Conservation (phyloP, 2,113 vertebrate species). For the Pristiophorus japonicus region DNA sequence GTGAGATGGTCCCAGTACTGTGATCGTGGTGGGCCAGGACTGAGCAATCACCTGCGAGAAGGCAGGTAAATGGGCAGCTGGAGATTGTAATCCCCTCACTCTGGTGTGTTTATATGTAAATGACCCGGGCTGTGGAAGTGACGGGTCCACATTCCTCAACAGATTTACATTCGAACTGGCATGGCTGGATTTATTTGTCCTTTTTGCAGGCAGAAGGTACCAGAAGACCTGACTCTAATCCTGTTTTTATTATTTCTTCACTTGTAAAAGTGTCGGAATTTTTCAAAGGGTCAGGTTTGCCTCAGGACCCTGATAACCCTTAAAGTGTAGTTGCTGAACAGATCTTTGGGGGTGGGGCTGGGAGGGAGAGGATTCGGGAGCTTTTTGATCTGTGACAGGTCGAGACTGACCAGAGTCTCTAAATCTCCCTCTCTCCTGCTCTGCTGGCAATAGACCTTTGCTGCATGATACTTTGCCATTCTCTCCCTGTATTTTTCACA, state of each 20-base stretch:
- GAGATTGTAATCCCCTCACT: neutral
- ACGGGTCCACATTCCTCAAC: neutral
- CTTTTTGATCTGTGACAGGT: conserved; percentile 84
- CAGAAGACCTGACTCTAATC: conserved; percentile 19
- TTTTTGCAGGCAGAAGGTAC: conserved; percentile 9
- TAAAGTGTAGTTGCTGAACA: neutral
- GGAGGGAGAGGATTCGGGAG: conserved; percentile 62
- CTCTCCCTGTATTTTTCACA: conserved; percentile 50
- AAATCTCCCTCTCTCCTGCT: conserved; percentile 54
- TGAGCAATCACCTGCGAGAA: neutral
- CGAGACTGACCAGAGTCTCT: conserved; percentile 69
- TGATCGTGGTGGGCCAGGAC: neutral
- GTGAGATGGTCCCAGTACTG: neutral
- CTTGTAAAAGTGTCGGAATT: conserved; percentile 25
- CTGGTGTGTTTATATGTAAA: neutral
- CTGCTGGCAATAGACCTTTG: conserved; percentile 47
- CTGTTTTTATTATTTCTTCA: conserved; percentile 35
- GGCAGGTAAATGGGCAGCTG: conserved; percentile 6
- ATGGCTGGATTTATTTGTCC: conserved; percentile 14
- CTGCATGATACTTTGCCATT: conserved; percentile 47
- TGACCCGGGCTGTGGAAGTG: neutral
- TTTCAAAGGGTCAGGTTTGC: conserved; percentile 17
- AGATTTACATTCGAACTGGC: conserved; percentile 19
- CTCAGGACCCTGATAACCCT: conserved; percentile 27
- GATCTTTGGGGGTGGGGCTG: neutral